These are phyloP conservation scores for Spinibarbus caldwelli DNA, from an alignment of 2,797 vertebrate genomes.

Conservation along the genomic window DNA sequence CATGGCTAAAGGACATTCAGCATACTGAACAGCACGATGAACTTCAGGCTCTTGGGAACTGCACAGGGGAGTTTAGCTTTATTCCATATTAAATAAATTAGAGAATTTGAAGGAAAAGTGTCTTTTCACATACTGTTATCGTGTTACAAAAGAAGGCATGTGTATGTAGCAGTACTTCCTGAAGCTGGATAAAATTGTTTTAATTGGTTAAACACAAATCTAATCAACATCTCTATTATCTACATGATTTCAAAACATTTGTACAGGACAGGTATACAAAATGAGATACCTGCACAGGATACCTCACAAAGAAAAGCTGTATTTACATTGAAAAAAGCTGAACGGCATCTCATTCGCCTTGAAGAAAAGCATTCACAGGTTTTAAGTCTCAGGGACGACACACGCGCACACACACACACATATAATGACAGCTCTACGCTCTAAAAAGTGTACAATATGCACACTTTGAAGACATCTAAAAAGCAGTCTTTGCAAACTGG, in stretches of 20 bases:
- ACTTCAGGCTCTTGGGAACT: slow-evolving; percentile 27
- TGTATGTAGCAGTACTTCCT: slow-evolving; percentile 69
- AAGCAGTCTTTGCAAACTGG: slow-evolving; percentile 80
- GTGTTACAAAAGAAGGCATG: slow-evolving; percentile 49
- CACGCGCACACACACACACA: slow-evolving; percentile 40
- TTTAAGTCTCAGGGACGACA: slow-evolving; percentile 81
- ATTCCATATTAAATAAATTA: slow-evolving; percentile 52
- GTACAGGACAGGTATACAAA: slow-evolving; percentile 98
- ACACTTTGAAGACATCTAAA: slow-evolving; percentile 97
- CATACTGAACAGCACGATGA: not conserved
- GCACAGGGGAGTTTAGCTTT: slow-evolving; percentile 42
- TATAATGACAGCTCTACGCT: slow-evolving; percentile 89
- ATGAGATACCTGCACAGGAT: slow-evolving; percentile 91
- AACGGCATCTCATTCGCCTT: slow-evolving; percentile 83
- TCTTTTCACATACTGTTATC: slow-evolving; percentile 33
- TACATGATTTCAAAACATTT: slow-evolving; percentile 96
- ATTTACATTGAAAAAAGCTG: slow-evolving; percentile 52
- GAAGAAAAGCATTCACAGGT: slow-evolving; percentile 84
- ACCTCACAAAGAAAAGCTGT: slow-evolving; percentile 76
- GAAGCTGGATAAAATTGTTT: slow-evolving; percentile 87
- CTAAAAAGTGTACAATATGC: slow-evolving; percentile 99
- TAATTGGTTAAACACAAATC: slow-evolving; percentile 94
- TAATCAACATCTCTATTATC: slow-evolving; percentile 98
- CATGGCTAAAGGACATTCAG: not conserved
- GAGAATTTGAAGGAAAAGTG: slow-evolving; percentile 25